Evolutionary conservation across 2,113 vertebrate species (phyloP), one percentile per base, ranked within the genome.

Genomic region (Trogon melanurus): DNA sequence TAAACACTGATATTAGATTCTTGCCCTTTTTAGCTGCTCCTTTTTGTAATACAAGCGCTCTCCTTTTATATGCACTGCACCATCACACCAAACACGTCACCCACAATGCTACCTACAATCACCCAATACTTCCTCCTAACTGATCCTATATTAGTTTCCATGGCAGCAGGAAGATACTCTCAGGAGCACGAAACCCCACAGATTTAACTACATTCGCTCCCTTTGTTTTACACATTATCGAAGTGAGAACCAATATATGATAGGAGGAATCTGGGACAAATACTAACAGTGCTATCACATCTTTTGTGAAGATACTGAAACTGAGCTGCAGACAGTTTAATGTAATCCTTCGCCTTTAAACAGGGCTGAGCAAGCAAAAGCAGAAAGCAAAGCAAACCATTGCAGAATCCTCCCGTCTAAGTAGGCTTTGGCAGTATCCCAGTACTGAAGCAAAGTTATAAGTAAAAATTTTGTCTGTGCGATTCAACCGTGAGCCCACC

Each of bases 121-220:
- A 79, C 60, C 22, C 36, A 76, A 4, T 65, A 60, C 21, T 84
- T 82, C 69, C 44, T 88, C 65, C 64, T 71, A 47, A 72, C 23
- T 56, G 67, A 91, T 38, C 34, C 79, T 82, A 7, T 60, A 65
- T 86, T 74, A 27, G 89, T 95, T 96, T 92, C 90, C 54, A 64
- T 78, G 86, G 89, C 66, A 92, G 95, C 73, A 82, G 38, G n/a
- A 79, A 62, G 75, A 91, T 45, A 45, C 9, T 53, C 81, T 38
- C 26, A 51, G 61, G 69, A 94, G 22, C 85, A 75, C 12, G 34
- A 79, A 89, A 45, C 70, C 34, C 17, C 44, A 45, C 34, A 60
- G 67, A 70, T 79, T 48, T 81, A 89, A 48, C 50, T n/a, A 27
- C 60, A 56, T 64, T 76, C 70, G 17, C 22, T 61, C 21, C 45